These are phyloP conservation scores for Eristalinus sepulchralis DNA, from an alignment of 2,888 invertebrate species.

Conservation along the genomic window DNA sequence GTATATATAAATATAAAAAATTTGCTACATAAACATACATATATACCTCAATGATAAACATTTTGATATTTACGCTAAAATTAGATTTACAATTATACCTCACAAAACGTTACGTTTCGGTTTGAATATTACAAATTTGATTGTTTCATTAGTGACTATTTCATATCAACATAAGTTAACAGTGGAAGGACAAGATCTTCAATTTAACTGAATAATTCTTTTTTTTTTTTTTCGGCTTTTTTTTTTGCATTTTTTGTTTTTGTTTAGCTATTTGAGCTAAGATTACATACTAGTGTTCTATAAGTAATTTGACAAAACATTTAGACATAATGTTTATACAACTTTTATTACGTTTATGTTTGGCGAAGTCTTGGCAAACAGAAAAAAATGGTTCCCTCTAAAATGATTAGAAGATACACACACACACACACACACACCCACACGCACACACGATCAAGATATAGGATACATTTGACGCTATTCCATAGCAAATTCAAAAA, in stretches of 20 bases:
- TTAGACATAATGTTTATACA: neutral
- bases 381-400: no score
- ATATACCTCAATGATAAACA: neutral
- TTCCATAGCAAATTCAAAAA: neutral
- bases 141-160: neutral
- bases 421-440: no score
- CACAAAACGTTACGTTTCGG: neutral
- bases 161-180: neutral
- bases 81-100: neutral
- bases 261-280: neutral
- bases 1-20: constrained; percentile 9
- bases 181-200: neutral
- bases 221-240: neutral
- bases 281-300: neutral
- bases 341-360: neutral
- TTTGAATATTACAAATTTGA: neutral
- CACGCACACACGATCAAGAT: no score
- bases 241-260: neutral
- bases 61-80: neutral
- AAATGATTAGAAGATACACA: neutral
- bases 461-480: neutral
- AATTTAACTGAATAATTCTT: neutral
- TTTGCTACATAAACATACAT: neutral
- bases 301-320: neutral
- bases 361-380: neutral